Conservation (phyloP, 2,888 invertebrate species). For the Anoplius nigerrimus region DNA sequence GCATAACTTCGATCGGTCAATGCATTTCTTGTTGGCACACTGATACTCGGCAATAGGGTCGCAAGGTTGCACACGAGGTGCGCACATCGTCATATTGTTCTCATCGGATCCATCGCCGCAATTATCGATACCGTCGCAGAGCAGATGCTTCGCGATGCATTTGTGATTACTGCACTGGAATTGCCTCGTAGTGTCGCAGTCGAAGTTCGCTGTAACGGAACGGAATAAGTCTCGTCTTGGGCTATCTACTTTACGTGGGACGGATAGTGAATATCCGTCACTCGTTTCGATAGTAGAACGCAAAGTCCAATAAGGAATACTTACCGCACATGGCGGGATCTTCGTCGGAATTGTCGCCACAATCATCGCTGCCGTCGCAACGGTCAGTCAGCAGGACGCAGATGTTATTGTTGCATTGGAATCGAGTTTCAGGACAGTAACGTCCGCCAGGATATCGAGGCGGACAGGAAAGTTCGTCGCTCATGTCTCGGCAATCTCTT, state of each 20-base stretch:
- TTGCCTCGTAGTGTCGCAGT: slow-evolving; percentile 87
- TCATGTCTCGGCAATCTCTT: slow-evolving; percentile 91
- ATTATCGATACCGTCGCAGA: slow-evolving; percentile 94
- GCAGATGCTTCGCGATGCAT: slow-evolving; percentile 88
- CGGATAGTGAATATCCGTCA: neutral
- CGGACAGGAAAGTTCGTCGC: slow-evolving; percentile 92
- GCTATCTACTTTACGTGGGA: neutral
- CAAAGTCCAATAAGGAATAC: slow-evolving; percentile 13
- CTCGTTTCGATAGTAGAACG: no score
- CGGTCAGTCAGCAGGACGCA: slow-evolving; percentile 93
- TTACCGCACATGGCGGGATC: slow-evolving; percentile 81
- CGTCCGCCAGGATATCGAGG: slow-evolving; percentile 91
- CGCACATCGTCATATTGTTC: slow-evolving; percentile 94
- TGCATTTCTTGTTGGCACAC: slow-evolving; percentile 92
- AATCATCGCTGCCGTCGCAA: slow-evolving; percentile 95
- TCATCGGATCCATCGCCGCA: slow-evolving; percentile 97
- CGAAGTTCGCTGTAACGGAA: slow-evolving; percentile 89
- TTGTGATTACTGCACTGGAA: slow-evolving; percentile 94
- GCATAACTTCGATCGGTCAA: slow-evolving; percentile 87
- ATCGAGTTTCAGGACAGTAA: slow-evolving; percentile 92
- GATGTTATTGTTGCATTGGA: slow-evolving; percentile 93
- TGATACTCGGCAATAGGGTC: slow-evolving; percentile 88
- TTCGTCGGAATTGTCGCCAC: slow-evolving; percentile 94
- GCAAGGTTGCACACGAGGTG: slow-evolving; percentile 85
- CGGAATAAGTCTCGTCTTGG: neutral